Conservation (phyloP, 1,140 invertebrate genomes). For the Caenorhabditis tropicalis region DNA sequence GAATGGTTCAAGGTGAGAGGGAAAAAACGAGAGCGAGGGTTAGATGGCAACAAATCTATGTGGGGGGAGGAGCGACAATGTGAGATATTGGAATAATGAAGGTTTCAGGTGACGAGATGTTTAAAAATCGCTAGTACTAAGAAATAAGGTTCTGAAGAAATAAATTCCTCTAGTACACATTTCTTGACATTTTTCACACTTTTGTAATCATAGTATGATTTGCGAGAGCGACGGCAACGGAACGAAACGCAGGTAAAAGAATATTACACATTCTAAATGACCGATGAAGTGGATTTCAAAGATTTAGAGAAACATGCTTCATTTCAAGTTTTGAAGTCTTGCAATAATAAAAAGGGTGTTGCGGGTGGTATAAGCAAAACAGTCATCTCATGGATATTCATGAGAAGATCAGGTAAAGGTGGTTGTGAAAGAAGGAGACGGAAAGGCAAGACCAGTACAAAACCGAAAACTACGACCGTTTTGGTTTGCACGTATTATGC, state of each 20-base stretch:
- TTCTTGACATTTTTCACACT: background rate
- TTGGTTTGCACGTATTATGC: conserved; percentile 32
- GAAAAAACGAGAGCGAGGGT: background rate
- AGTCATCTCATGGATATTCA: conserved; percentile 40
- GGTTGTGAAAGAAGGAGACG: background rate
- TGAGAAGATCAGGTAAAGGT: background rate
- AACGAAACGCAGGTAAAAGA: background rate
- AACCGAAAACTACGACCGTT: conserved; percentile 32
- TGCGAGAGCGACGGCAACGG: background rate
- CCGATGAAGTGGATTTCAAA: background rate
- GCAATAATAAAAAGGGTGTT: conserved; percentile 6
- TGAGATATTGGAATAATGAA: background rate
- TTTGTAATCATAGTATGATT: background rate
- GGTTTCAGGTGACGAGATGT: background rate
- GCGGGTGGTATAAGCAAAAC: background rate
- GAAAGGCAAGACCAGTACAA: conserved; percentile 13
- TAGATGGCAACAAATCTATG: background rate
- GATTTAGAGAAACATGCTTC: background rate
- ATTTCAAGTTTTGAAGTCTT: background rate
- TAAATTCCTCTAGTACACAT: background rate
- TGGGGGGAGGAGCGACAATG: background rate
- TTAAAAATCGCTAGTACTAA: background rate
- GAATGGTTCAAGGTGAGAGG: conserved; percentile 25
- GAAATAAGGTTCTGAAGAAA: no score
- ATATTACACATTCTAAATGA: conserved; percentile 22